Evolutionary conservation across 1,140 invertebrate species (phyloP).

Genomic region (Euwallacea similis): DNA sequence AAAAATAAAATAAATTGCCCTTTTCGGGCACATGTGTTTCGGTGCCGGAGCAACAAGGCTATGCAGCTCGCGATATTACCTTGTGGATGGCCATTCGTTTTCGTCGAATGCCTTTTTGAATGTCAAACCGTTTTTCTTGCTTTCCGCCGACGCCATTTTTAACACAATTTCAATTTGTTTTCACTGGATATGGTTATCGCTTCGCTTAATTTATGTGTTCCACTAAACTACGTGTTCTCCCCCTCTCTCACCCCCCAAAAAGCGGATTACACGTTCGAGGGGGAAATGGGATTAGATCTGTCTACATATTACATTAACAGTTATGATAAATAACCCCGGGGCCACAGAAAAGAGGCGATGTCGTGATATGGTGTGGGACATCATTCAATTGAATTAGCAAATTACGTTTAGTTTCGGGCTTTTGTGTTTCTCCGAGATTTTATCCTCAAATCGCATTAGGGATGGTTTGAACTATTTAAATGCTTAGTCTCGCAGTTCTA

Average conservation of each 20-base stretch:
- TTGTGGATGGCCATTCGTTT: constrained; percentile 7
- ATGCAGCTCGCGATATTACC: constrained; percentile 14
- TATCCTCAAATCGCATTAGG: too few species aligned
- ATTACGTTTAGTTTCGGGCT: too few species aligned
- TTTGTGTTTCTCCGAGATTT: too few species aligned
- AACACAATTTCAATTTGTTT: not conserved
- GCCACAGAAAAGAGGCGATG: not conserved
- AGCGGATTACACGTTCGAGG: not conserved
- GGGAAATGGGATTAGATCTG: constrained; percentile 11
- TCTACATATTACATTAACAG: constrained; percentile 17
- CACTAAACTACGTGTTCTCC: too few species aligned
- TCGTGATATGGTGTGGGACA: too few species aligned
- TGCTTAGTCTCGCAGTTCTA: too few species aligned
- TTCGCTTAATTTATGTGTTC: too few species aligned
- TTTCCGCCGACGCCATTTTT: not conserved
- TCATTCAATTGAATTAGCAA: too few species aligned
- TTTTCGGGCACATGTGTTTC: constrained; percentile 25
- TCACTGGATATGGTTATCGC: not conserved
- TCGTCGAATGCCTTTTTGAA: constrained; percentile 12
- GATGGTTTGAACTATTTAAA: too few species aligned
- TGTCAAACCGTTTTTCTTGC: constrained; percentile 1
- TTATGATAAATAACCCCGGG: constrained; percentile 17
- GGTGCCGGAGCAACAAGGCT: constrained; percentile 11
- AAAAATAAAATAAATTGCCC: constrained; percentile 31
- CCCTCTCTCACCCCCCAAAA: too few species aligned